These are phyloP conservation scores for Rhabdomys dilectus DNA, from an alignment of 2,113 vertebrate genomes.

Conservation along the genomic window DNA sequence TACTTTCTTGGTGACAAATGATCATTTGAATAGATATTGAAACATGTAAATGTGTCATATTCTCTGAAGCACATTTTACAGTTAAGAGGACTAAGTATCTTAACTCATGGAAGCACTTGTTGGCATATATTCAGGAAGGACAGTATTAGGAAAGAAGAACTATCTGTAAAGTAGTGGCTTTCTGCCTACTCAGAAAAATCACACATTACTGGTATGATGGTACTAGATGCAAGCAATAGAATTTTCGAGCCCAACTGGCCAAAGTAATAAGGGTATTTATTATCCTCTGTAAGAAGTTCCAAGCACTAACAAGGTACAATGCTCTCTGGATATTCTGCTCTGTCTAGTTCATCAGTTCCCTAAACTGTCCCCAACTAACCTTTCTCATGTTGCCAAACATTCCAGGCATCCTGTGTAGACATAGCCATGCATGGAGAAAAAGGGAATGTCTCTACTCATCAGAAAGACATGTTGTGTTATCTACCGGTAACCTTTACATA, in stretches of 20 bases:
- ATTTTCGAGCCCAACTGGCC: not conserved
- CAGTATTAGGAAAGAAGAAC: not conserved
- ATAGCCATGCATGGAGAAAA: not conserved
- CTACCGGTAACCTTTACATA: not conserved
- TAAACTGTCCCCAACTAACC: not conserved
- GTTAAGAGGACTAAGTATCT: not conserved
- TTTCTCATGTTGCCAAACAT: not conserved
- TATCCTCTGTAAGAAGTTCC: not conserved
- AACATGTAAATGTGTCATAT: not conserved
- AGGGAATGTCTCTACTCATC: not conserved
- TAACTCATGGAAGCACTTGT: not conserved
- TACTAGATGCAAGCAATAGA: not conserved
- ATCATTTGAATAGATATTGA: constrained; percentile 44
- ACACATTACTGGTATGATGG: not conserved
- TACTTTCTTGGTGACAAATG: constrained; percentile 14
- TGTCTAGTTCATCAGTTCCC: not conserved
- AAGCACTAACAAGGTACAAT: not conserved
- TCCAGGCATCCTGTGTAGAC: not conserved
- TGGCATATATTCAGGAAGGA: constrained; percentile 41
- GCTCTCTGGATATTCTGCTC: not conserved
- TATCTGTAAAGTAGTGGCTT: not conserved
- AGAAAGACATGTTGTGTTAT: not conserved
- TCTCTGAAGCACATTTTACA: constrained; percentile 9
- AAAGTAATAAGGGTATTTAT: not conserved
- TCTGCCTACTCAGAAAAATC: not conserved